Evolutionary conservation across 2,113 vertebrate species (phyloP).

Genomic region (Electrona antarctica): DNA sequence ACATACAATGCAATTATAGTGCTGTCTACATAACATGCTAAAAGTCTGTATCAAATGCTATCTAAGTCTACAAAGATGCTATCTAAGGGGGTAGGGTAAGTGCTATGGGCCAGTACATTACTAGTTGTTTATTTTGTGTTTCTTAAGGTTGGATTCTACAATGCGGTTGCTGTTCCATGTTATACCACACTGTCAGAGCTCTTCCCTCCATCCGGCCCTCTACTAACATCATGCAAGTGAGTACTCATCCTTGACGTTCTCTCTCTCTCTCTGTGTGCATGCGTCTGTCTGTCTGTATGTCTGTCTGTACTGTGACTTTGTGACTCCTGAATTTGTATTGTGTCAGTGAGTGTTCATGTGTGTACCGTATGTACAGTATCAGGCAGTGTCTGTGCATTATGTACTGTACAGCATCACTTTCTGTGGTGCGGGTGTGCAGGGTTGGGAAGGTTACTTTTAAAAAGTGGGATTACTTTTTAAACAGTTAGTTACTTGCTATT

Average conservation of each 20-base stretch:
- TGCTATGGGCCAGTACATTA: too few species aligned
- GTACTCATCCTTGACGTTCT: slow-evolving; percentile 20
- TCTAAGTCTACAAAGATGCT: too few species aligned
- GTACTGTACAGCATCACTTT: too few species aligned
- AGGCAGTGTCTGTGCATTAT: not conserved
- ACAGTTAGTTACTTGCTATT: too few species aligned
- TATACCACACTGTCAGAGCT: slow-evolving; percentile 91
- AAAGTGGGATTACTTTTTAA: too few species aligned
- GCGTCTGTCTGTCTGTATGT: not conserved
- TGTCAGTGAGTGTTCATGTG: not conserved
- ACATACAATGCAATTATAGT: too few species aligned
- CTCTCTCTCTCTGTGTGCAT: not conserved
- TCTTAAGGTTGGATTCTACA: slow-evolving; percentile 95
- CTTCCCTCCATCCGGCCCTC: slow-evolving; percentile 87
- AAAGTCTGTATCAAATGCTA: too few species aligned
- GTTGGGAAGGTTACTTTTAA: too few species aligned
- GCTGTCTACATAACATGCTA: too few species aligned
- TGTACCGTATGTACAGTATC: not conserved
- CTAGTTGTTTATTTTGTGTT: slow-evolving; percentile 14
- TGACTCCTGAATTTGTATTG: too few species aligned
- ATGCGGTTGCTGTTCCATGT: slow-evolving; percentile 95
- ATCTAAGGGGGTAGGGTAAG: too few species aligned
- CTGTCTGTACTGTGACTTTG: not conserved
- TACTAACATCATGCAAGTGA: slow-evolving; percentile 92
- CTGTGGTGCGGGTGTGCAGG: too few species aligned